These are phyloP conservation scores for Zygogramma bicolorata DNA, from an alignment of 2,888 invertebrate species.

Conservation along the genomic window DNA sequence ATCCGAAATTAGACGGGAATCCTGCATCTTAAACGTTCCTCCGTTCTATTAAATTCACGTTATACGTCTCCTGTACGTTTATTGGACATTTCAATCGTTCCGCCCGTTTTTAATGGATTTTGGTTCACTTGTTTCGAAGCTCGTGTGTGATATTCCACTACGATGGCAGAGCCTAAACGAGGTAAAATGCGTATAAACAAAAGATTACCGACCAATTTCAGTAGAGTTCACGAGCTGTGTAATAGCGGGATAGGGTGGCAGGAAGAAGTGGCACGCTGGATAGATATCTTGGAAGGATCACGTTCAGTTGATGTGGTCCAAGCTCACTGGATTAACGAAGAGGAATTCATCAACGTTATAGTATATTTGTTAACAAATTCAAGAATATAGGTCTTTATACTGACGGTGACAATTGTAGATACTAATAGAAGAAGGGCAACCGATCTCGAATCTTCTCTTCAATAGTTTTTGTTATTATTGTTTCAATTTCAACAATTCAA, in stretches of 20 bases:
- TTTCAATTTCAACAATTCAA: too few relatives aligned
- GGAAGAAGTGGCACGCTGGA: too few relatives aligned
- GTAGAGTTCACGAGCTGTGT: background rate
- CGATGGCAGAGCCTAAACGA: background rate
- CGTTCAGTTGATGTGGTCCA: too few relatives aligned
- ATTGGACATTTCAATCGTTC: background rate
- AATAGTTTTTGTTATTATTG: too few relatives aligned
- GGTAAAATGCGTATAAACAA: background rate
- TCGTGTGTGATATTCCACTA: background rate
- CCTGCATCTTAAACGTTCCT: background rate
- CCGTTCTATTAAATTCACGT: background rate
- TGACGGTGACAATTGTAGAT: too few relatives aligned
- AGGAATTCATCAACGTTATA: too few relatives aligned
- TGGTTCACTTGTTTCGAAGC: background rate
- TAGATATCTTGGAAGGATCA: too few relatives aligned
- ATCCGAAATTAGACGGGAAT: background rate
- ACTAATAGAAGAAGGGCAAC: too few relatives aligned
- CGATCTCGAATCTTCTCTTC: too few relatives aligned
- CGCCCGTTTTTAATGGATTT: background rate
- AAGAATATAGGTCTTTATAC: too few relatives aligned
- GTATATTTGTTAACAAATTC: too few relatives aligned
- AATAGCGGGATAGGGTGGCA: background rate
- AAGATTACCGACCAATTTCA: background rate
- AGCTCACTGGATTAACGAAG: too few relatives aligned
- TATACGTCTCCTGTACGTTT: background rate